phyloP scores from a whole-genome alignment of 2,888 invertebrate species.

The Siphlonurus alternatus region DNA sequence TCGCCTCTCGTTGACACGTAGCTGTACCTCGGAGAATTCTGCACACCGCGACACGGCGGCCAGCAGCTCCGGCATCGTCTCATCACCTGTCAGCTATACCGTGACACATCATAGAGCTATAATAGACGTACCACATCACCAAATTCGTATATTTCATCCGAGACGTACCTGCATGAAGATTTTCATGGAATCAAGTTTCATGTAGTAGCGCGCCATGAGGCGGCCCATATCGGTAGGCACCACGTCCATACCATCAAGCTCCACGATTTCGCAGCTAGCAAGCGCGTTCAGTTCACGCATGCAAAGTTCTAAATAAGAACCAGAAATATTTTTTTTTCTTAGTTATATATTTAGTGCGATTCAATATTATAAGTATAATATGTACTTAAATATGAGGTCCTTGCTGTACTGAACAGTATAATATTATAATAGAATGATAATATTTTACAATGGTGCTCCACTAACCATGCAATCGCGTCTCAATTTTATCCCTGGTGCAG shows the following conservation, averaged over 20 bases:
- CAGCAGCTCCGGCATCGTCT: constrained; percentile 36
- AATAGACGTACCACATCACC: neutral
- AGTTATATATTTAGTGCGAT: constrained; percentile 35
- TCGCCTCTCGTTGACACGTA: constrained; percentile 51
- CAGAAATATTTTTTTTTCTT: constrained; percentile 52
- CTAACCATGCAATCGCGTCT: constrained; percentile 50
- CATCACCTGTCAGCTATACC: constrained; percentile 38
- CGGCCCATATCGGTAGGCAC: constrained; percentile 43
- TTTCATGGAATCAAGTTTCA: constrained; percentile 60
- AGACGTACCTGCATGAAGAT: constrained; percentile 42
- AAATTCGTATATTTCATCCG: too few species aligned
- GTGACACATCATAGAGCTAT: constrained; percentile 8
- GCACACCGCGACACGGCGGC: constrained; percentile 39
- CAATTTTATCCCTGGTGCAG: constrained; percentile 37
- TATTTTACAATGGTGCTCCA: too few species aligned
- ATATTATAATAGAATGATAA: too few species aligned
- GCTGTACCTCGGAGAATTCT: constrained; percentile 48
- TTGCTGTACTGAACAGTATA: too few species aligned
- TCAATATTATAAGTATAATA: too few species aligned
- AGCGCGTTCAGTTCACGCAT: constrained; percentile 50
- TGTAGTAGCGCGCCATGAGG: constrained; percentile 44
- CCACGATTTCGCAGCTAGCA: constrained; percentile 28
- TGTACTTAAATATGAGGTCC: too few species aligned
- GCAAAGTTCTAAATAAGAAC: constrained; percentile 42
- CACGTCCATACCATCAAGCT: constrained; percentile 40